Conservation (phyloP, 2,113 vertebrate species). For the Hippoglossus stenolepis region DNA sequence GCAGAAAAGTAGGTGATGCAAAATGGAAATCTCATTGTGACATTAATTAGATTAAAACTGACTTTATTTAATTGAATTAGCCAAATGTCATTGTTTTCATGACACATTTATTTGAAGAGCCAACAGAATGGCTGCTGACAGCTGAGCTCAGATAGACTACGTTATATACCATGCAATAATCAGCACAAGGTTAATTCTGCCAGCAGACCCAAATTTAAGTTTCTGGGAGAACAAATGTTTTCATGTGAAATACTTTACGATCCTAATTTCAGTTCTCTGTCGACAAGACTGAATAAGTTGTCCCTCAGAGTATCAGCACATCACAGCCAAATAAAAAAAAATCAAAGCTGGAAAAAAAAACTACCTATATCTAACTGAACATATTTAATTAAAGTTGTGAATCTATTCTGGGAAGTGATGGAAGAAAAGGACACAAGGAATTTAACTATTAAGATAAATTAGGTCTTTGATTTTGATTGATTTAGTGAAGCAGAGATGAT, state of each 20-base stretch:
- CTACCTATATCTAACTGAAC: no score
- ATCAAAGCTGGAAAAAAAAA: neutral
- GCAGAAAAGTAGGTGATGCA: no score
- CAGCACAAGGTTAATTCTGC: no score
- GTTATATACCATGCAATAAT: no score
- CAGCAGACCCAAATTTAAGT: no score
- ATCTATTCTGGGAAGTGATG: neutral
- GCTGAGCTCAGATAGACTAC: no score
- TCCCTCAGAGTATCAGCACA: neutral
- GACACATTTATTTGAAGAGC: no score
- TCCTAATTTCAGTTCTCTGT: neutral
- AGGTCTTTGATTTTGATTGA: slow-evolving; percentile 1
- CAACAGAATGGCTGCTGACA: no score
- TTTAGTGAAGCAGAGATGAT: slow-evolving; percentile 20
- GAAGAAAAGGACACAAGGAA: neutral
- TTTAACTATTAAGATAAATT: neutral
- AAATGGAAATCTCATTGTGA: no score
- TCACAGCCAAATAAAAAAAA: slow-evolving; percentile 18
- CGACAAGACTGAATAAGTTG: slow-evolving; percentile 1
- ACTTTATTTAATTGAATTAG: no score
- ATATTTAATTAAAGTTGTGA: neutral
- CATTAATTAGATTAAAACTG: no score
- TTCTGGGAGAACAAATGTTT: neutral
- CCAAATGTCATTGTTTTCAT: no score
- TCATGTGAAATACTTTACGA: slow-evolving; percentile 15